Evolutionary conservation across 2,797 vertebrate genomes (phyloP), one percentile per base, ranked within the genome.

Genomic region (Phrynocephalus vlangalii): DNA sequence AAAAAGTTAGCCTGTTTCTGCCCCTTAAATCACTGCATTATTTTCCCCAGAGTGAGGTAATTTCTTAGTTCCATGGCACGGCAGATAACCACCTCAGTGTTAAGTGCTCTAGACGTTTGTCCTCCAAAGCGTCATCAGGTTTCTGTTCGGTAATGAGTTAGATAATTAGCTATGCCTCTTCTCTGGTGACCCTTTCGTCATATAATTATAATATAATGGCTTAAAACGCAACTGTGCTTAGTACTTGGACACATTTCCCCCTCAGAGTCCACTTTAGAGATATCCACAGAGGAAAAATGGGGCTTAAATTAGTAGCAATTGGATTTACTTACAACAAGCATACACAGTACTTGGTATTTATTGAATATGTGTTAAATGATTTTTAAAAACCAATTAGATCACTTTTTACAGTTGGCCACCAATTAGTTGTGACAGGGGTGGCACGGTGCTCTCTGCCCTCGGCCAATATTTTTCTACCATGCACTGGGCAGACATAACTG

Each of bases 141-240:
- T 88, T 88, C 87, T 52, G 38, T 66, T 84, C 28, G 2, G 76
- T 88, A 88, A 84, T 79, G 87, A 88, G 77, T 88, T 88, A 76
- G 87, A 52, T 60, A 86, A 80, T 88, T 88, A 88, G 79, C 87
- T 63, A 22, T 83, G 82, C 52, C 82, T 84, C 67, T 83, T 79
- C 68, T 83, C 52, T 22, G 76, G 33, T 71, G 76, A 79, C 18
- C 73, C 73, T 88, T 84, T 66, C 82, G 78, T 88, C 84, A 79
- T 84, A 84, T 66, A 84, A 88, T 88, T 88, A 84, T 88, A 66
- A 72, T 88, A 79, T 88, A 84, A 88, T 88, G 87, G 52, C 87
- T 79, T 79, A 33, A 79, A 84, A 88, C 72, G 79, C 73, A 76
- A 66, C 52, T 52, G 67, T 0, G 13, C 28, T 33, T 33, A 2